These are phyloP conservation scores for Isurus oxyrinchus DNA, from an alignment of 2,113 vertebrate genomes.

Conservation along the genomic window DNA sequence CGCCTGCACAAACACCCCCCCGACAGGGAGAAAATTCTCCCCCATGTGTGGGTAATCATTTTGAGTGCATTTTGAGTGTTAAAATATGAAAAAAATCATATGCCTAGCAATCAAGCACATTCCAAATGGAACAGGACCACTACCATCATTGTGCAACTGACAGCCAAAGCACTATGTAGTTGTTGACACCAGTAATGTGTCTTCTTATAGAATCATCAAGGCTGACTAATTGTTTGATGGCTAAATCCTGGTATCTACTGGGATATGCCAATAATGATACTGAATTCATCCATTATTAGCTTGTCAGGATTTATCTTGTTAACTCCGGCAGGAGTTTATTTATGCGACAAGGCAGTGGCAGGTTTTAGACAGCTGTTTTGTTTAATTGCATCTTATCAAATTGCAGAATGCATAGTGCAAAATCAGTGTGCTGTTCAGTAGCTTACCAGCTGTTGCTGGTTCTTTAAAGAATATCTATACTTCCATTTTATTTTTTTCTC, in stretches of 20 bases:
- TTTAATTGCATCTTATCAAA: constrained; percentile 54
- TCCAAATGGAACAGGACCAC: not conserved
- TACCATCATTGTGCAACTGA: not conserved
- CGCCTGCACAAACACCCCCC: too few species aligned
- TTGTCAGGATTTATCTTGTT: constrained; percentile 46
- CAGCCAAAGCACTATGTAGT: not conserved
- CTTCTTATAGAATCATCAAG: constrained; percentile 32
- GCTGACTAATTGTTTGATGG: constrained; percentile 34
- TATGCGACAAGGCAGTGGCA: constrained; percentile 50
- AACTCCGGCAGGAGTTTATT: constrained; percentile 48
- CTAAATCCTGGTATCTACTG: constrained; percentile 38
- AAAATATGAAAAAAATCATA: not conserved
- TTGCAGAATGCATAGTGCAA: not conserved
- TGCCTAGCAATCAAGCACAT: not conserved
- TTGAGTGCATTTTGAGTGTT: not conserved
- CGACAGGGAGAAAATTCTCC: not conserved
- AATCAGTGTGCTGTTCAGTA: constrained; percentile 13
- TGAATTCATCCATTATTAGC: constrained; percentile 38
- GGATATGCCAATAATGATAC: constrained; percentile 37
- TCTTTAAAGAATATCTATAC: not conserved
- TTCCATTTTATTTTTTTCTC: not conserved
- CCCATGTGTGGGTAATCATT: not conserved
- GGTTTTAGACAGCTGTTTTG: constrained; percentile 59
- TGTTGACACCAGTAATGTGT: not conserved
- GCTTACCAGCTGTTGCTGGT: constrained; percentile 15